Percentiles rank a stretch among this genome's conserved stretches.
phyloP scores from a whole-genome alignment of 2,797 vertebrate genomes.

The Falco cherrug region DNA sequence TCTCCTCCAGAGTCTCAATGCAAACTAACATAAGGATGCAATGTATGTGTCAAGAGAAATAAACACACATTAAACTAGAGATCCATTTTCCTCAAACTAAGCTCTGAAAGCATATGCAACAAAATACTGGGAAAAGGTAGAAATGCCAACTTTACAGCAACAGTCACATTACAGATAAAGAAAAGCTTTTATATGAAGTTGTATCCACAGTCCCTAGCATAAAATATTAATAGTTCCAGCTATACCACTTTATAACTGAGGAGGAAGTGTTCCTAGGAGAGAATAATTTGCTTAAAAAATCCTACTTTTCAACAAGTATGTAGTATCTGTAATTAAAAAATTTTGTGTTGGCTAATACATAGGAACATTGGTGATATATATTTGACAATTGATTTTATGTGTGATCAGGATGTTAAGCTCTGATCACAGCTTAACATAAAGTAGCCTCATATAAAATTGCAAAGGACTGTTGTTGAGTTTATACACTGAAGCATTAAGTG shows the following conservation, averaged over 20 bases:
- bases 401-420: background rate
- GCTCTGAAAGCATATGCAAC: conserved; percentile 24
- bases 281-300: background rate
- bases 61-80: conserved; percentile 64
- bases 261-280: background rate
- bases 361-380: background rate
- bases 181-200: conserved; percentile 45
- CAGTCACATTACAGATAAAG: conserved; percentile 31
- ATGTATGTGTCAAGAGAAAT: conserved; percentile 41
- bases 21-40: conserved; percentile 55
- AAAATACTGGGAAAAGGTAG: conserved; percentile 26
- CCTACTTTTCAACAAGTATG: background rate
- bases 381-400: background rate
- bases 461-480: background rate
- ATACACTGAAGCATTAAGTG: background rate
- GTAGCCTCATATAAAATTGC: background rate
- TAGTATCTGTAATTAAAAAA: conserved; percentile 34
- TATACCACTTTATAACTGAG: background rate
- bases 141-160: conserved; percentile 32
- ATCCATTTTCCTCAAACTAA: conserved; percentile 41
- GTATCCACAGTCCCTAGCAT: conserved; percentile 19
- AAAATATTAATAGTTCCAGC: conserved; percentile 53
- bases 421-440: background rate
- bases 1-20: conserved; percentile 59
- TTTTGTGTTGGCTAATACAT: background rate